Base-by-base conservation (phyloP, 2,113 vertebrate genomes). In the Hypanus sabinus region DNA sequence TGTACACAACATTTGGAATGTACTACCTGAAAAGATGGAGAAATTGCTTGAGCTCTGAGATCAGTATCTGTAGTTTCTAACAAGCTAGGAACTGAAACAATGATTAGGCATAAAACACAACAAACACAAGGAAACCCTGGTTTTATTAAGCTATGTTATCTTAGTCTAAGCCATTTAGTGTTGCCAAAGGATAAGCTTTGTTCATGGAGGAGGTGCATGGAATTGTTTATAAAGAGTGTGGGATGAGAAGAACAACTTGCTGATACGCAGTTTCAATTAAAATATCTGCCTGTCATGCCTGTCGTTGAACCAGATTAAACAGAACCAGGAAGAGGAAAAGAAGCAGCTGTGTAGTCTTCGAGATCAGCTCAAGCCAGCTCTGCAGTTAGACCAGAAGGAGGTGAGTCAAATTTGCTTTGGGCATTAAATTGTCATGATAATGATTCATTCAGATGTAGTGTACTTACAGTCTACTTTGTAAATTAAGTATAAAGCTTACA, bases 361-460 rank as follows among this genome's bases (percentile, higher is more conserved):
- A 27, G 96, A 97, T 94, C 96, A 96, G 93, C 96, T 97, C 80
- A 96, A 95, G 94, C 77, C 93, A 0, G 83, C 94, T 0, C 73
- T 97, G 81, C 96, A 96, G 94, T 95, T 96, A 36, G 96, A 97
- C 93, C 95, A 95, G 68, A 96, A 96, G 95, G 97, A 97, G 96
- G 96, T 97, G 94, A 95, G 79, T 94, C 65, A 70, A 70, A 70
- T 81, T 90, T 90, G 94, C 80, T 94, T 68, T 75, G 36, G 18
- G 93, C 75, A 20, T 94, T 65, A 93, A 92, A 38, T 92, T 46
- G 65, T 55, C 70, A 73, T 36, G 70, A 27, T 20, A 20, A 38
- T 11, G 65, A 55, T 30, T 55, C 22, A 46, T 20, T 71, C 5
- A 9, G 20, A 93, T 30, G 14, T 12, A 55, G 38, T 36, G 57